phyloP scores from a whole-genome alignment of 64 coral and sea anemone species.

The Anthopleura sola region DNA sequence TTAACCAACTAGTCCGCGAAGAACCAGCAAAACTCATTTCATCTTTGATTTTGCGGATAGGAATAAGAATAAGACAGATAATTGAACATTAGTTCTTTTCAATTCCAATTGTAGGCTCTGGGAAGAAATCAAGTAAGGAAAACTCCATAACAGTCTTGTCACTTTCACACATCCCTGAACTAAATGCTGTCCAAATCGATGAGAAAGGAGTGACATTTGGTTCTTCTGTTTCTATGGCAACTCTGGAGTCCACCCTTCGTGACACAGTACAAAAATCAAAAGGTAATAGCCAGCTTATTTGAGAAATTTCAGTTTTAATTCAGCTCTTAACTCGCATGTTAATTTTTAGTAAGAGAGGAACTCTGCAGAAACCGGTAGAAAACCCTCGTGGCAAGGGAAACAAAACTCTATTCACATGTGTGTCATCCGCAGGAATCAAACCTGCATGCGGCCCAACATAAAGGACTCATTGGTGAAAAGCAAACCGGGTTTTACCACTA shows the following conservation, averaged over 20 bases:
- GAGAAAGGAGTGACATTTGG: conserved; percentile 1
- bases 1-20: no score
- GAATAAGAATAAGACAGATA: no score
- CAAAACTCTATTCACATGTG: no score
- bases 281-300: not conserved
- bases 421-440: no score
- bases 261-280: not conserved
- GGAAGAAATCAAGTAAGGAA: not conserved
- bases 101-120: not conserved
- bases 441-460: no score
- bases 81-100: no score
- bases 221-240: conserved; percentile 17
- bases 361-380: no score
- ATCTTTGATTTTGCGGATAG: no score
- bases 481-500: no score
- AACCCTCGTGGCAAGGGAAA: no score
- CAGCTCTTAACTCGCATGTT: not conserved
- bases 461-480: no score
- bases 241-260: not conserved
- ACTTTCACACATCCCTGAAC: conserved; percentile 5
- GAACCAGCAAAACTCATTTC: no score
- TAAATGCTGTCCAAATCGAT: not conserved
- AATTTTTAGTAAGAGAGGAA: not conserved
- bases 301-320: not conserved
- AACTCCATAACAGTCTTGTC: not conserved